Conservation (phyloP, 2,888 invertebrate genomes). For the Pristionchus exspectatus region DNA sequence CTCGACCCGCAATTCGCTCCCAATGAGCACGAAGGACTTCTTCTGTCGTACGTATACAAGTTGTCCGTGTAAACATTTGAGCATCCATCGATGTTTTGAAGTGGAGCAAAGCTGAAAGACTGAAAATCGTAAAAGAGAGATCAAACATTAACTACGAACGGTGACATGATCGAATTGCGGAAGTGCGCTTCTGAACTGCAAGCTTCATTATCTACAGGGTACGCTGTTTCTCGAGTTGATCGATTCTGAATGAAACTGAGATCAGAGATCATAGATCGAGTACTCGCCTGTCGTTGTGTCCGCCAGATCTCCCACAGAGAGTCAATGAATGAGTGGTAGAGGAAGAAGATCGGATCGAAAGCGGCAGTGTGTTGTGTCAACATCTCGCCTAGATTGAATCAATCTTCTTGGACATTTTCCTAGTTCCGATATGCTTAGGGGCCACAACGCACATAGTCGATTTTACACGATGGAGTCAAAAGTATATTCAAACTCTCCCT, state of each 20-base stretch:
- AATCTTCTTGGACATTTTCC: too few species aligned
- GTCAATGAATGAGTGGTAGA: constrained; percentile 39
- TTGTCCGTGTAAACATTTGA: constrained; percentile 57
- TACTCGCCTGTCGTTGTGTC: background rate
- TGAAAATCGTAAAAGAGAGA: background rate
- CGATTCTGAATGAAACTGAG: background rate
- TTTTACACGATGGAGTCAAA: too few species aligned
- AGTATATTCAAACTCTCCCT: too few species aligned
- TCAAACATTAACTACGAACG: background rate
- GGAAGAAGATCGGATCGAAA: constrained; percentile 43
- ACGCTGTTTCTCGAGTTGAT: background rate
- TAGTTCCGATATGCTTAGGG: too few species aligned
- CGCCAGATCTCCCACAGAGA: constrained; percentile 40
- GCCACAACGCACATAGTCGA: too few species aligned
- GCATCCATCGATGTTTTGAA: constrained; percentile 52
- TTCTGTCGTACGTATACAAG: constrained; percentile 52
- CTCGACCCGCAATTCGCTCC: constrained; percentile 46
- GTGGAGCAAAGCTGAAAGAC: constrained; percentile 22
- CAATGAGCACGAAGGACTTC: constrained; percentile 44
- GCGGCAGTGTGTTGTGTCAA: constrained; percentile 34
- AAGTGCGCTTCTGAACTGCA: constrained; percentile 41
- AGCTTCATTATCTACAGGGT: background rate
- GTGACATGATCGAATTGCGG: constrained; percentile 26
- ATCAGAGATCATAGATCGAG: background rate
- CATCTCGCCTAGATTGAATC: constrained; percentile 15